A percentile compares a stretch with the other conserved stretches of the same genome.
These are phyloP conservation scores for Phyllostomus discolor DNA, from an alignment of 2,113 vertebrate genomes.

Conservation along the genomic window DNA sequence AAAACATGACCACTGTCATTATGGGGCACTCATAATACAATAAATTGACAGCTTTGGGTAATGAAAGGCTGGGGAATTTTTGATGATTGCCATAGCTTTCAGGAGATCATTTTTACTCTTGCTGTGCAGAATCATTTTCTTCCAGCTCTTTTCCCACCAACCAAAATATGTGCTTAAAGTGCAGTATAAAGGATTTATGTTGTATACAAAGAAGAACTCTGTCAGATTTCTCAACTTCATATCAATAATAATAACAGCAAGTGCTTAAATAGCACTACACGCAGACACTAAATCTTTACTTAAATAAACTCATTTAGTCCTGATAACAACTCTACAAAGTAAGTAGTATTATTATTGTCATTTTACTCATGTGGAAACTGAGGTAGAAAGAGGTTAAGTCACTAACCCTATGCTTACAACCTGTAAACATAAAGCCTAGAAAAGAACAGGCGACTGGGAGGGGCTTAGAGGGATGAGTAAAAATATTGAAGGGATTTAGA, in stretches of 20 bases:
- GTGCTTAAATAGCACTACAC: neutral
- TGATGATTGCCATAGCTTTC: constrained; percentile 5
- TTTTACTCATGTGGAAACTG: neutral
- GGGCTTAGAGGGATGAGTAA: neutral
- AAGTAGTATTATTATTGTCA: neutral
- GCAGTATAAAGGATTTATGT: neutral
- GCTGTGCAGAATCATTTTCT: constrained; percentile 18
- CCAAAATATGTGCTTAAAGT: neutral
- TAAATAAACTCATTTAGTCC: neutral
- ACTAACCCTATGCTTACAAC: neutral
- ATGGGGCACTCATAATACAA: neutral
- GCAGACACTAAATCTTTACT: neutral
- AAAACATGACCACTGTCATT: neutral
- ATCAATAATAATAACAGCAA: neutral
- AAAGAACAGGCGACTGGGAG: neutral
- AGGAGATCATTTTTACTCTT: constrained; percentile 33
- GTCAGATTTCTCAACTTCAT: neutral
- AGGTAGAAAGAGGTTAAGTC: neutral
- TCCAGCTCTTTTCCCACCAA: neutral
- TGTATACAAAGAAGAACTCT: neutral
- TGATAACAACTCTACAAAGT: neutral
- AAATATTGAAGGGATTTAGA: neutral
- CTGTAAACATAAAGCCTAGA: neutral
- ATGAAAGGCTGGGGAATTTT: neutral
- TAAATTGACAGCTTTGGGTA: neutral